Evolutionary conservation across 2,113 vertebrate species (phyloP), one percentile per base, ranked within the genome.

Genomic region (Pao palembangensis): DNA sequence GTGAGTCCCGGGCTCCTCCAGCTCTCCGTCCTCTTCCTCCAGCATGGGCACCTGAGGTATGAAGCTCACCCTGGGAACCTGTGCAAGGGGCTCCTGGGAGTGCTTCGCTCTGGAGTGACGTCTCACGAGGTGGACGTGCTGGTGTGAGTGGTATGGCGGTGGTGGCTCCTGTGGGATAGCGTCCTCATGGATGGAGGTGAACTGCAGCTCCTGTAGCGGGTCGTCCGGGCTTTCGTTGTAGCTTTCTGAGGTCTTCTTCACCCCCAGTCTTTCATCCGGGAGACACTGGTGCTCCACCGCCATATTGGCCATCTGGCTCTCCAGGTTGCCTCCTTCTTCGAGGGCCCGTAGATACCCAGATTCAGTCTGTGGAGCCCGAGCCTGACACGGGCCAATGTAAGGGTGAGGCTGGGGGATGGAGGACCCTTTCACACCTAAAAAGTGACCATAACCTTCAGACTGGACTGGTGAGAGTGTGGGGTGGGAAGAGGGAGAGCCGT

Each of bases 391-490:
- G 15, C 87, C 76, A 16, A 83, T 61, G 68, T 85, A 60, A 1
- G 86, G 73, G 55, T 78, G 85, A 0, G 80, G 75, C 58, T 88
- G 91, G 11, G 95, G 91, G 56, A 98, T 96, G 58, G 90, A 95
- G 74, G 92, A 91, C 19, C 96, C 95, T 10, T 89, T 92, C 58
- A 98, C 92, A 3, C 96, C 96, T 68, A 97, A 69, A 64, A 98
- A 96, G 79, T 97, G 95, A 7, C 97, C 95, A 1, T 93, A 98
- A 64, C 96, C 94, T 16, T 99, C 95, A 0, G 93, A 88, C 61
- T 93, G 94, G 1, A 93, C 89, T 1, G 93, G 94, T 8, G 92
- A 50, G 7, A 88, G 88, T 16, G 88, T 87, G 3, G 91, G 85
- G 0, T 91, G 91, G 3, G 87, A 92, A 28, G 89, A 85, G 0